Percentiles rank a stretch among this genome's conserved stretches.
Conservation (phyloP, 2,113 vertebrate genomes). For the Agapornis roseicollis region DNA sequence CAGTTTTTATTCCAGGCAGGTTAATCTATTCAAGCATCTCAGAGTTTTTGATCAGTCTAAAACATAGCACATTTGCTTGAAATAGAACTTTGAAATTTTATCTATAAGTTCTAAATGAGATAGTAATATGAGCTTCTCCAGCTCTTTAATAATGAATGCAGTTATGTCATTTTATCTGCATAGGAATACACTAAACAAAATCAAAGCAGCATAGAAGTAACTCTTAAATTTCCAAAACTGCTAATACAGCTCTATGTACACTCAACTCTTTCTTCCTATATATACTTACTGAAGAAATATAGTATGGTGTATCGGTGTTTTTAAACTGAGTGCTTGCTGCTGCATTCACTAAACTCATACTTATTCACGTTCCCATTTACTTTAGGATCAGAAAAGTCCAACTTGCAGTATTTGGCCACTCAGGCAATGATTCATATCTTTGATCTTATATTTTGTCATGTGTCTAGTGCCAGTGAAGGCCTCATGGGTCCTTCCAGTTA, state of each 20-base stretch:
- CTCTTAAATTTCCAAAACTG: neutral
- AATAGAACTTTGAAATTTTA: conserved; percentile 53
- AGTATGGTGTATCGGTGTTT: neutral
- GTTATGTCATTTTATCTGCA: conserved; percentile 33
- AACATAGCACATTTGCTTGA: conserved; percentile 34
- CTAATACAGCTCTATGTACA: neutral
- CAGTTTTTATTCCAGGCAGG: conserved; percentile 1
- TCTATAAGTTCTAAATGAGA: conserved; percentile 48
- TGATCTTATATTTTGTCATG: neutral
- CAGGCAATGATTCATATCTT: neutral
- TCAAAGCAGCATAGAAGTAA: conserved; percentile 10
- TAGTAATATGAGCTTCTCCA: conserved; percentile 24
- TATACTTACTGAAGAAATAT: neutral
- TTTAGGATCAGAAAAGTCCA: conserved; percentile 7
- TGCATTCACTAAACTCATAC: neutral
- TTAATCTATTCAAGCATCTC: conserved; percentile 22
- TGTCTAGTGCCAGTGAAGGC: neutral
- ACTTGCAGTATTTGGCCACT: neutral
- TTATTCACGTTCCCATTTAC: neutral
- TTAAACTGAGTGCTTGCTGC: neutral
- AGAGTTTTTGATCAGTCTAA: conserved; percentile 41
- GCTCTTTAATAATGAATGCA: conserved; percentile 49
- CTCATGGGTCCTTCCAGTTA: neutral
- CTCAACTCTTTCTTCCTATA: neutral
- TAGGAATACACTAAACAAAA: conserved; percentile 22